Evolutionary conservation across 2,797 vertebrate genomes (phyloP).

Genomic region (Thalassophryne amazonica): DNA sequence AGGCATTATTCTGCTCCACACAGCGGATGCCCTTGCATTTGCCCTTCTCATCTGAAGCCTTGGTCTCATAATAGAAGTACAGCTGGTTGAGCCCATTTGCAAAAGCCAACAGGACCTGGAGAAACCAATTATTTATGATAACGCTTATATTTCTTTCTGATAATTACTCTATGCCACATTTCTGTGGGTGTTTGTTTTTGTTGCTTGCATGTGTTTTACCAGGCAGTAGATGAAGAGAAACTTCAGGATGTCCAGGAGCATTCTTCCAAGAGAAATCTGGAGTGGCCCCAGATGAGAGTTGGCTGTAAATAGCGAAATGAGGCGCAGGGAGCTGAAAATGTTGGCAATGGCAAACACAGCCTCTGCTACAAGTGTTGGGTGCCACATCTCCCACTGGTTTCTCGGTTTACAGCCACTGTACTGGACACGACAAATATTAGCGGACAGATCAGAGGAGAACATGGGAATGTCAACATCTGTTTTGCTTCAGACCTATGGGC

Average conservation of each 20-base stretch:
- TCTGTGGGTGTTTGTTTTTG: background rate
- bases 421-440: constrained; percentile 72
- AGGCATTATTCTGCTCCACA: constrained; percentile 96
- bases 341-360: constrained; percentile 97
- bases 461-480: too few relatives aligned
- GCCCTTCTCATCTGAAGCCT: constrained; percentile 65
- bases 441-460: too few relatives aligned
- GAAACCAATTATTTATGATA: background rate
- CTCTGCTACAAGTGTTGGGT: constrained; percentile 94
- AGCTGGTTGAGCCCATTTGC: constrained; percentile 97
- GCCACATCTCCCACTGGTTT: constrained; percentile 94
- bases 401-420: constrained; percentile 83
- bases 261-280: constrained; percentile 95
- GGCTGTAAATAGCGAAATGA: constrained; percentile 97
- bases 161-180: background rate
- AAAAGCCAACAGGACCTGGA: constrained; percentile 88
- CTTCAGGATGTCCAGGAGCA: constrained; percentile 98
- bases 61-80: constrained; percentile 95
- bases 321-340: constrained; percentile 95
- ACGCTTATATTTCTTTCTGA: background rate
- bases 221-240: constrained; percentile 99
- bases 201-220: constrained; percentile 55
- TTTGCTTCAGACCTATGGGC: too few relatives aligned
- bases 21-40: constrained; percentile 96
- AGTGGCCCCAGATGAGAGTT: constrained; percentile 98